Evolutionary conservation across 2,113 vertebrate genomes (phyloP).

Genomic region (Tamias sibiricus): DNA sequence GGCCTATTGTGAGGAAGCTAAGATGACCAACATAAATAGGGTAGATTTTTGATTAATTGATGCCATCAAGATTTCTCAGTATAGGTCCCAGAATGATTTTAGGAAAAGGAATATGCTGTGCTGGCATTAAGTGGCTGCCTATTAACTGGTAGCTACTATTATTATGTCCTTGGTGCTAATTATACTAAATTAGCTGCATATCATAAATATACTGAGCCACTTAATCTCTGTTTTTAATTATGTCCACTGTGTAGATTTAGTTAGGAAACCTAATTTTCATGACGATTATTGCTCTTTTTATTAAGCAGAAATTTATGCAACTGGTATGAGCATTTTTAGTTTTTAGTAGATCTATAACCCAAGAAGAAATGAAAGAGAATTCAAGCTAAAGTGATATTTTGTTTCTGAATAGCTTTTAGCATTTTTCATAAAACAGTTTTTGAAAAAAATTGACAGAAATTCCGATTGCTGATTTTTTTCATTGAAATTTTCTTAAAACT

Average conservation of each 20-base stretch:
- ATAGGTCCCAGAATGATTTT: constrained; percentile 30
- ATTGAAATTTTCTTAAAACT: background rate
- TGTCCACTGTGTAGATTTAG: constrained; percentile 50
- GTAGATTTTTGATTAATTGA: background rate
- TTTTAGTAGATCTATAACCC: background rate
- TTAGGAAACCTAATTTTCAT: constrained; percentile 63
- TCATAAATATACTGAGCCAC: constrained; percentile 40
- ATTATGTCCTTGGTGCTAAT: constrained; percentile 72
- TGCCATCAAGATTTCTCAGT: constrained; percentile 8
- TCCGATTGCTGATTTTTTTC: constrained; percentile 5
- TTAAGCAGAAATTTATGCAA: background rate
- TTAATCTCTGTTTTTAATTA: constrained; percentile 70
- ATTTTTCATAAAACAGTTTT: background rate
- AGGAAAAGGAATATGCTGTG: constrained; percentile 51
- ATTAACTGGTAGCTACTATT: constrained; percentile 72
- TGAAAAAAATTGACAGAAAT: background rate
- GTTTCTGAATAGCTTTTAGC: background rate
- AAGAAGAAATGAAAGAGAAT: background rate
- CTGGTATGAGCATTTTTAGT: background rate
- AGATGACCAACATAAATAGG: background rate
- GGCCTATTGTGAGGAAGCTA: background rate
- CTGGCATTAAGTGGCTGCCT: constrained; percentile 32
- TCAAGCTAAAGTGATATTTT: background rate
- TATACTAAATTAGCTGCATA: constrained; percentile 73
- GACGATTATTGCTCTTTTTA: background rate